Evolutionary conservation across 2,113 vertebrate species (phyloP).

Genomic region (Gopherus flavomarginatus): DNA sequence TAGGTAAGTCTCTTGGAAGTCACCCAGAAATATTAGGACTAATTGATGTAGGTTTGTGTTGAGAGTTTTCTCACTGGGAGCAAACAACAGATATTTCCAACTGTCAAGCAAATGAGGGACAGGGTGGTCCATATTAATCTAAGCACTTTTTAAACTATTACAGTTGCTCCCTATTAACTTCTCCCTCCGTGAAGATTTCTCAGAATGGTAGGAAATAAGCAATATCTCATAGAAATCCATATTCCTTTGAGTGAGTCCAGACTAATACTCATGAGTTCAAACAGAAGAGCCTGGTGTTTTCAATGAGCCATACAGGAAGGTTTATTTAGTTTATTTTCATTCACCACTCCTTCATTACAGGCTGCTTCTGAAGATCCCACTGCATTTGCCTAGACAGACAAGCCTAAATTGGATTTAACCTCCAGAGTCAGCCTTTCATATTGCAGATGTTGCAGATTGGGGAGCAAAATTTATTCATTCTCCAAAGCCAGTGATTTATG

Average conservation of each 20-base stretch:
- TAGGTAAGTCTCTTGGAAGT: slow-evolving; percentile 18
- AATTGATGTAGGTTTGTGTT: slow-evolving; percentile 36
- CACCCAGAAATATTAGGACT: slow-evolving; percentile 26
- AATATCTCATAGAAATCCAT: slow-evolving; percentile 51
- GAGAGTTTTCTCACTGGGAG: slow-evolving; percentile 63
- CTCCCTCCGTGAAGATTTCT: slow-evolving; percentile 5
- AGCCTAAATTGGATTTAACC: slow-evolving; percentile 65
- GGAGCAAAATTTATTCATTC: slow-evolving; percentile 20
- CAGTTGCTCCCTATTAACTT: slow-evolving; percentile 67
- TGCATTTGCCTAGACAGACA: slow-evolving; percentile 57
- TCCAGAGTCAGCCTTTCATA: slow-evolving; percentile 51
- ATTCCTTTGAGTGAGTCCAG: slow-evolving; percentile 57
- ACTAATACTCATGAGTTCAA: slow-evolving; percentile 24
- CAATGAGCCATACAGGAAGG: slow-evolving; percentile 50
- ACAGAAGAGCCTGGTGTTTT: slow-evolving; percentile 61
- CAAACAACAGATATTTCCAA: slow-evolving; percentile 70
- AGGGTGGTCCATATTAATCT: slow-evolving; percentile 81
- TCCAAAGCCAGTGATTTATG: slow-evolving; percentile 53
- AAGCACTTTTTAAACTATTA: slow-evolving; percentile 74
- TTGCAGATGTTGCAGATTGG: slow-evolving; percentile 39
- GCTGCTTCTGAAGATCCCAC: slow-evolving; percentile 43
- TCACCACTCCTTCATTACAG: slow-evolving; percentile 25
- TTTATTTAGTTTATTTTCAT: slow-evolving; percentile 65
- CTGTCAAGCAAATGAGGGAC: slow-evolving; percentile 68
- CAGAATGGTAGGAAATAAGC: slow-evolving; percentile 47